A percentile compares a stretch with the other conserved stretches of the same genome.
phyloP scores from a whole-genome alignment of 1,140 invertebrate genomes.

The Heterodera schachtii region DNA sequence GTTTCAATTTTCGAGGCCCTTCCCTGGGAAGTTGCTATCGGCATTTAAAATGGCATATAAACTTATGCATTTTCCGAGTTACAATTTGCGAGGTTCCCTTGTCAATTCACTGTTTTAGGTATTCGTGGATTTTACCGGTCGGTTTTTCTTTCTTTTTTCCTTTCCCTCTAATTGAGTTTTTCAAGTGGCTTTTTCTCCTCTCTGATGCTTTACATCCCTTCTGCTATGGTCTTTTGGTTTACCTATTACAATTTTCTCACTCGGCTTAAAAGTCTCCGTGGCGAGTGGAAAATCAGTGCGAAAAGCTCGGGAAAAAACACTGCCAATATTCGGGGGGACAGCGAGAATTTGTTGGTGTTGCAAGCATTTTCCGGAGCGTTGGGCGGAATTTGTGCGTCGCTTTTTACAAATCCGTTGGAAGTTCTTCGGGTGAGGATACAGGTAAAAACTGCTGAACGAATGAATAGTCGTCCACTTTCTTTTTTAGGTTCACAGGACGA shows the following conservation, averaged over 20 bases:
- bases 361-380: slow-evolving; percentile 60
- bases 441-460: slow-evolving; percentile 38
- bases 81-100: too few species aligned
- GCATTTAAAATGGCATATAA: too few species aligned
- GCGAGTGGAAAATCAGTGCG: slow-evolving; percentile 14
- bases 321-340: neutral
- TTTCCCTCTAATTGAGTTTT: slow-evolving; percentile 21
- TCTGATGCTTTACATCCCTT: slow-evolving; percentile 62
- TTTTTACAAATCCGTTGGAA: slow-evolving; percentile 63
- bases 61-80: too few species aligned
- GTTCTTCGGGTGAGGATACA: slow-evolving; percentile 61
- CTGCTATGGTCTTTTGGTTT: slow-evolving; percentile 65
- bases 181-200: slow-evolving; percentile 62
- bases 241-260: slow-evolving; percentile 53
- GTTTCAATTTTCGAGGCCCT: too few species aligned
- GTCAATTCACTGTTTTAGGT: too few species aligned
- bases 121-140: slow-evolving; percentile 47
- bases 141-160: neutral
- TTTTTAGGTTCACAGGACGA: slow-evolving; percentile 62
- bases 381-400: slow-evolving; percentile 56
- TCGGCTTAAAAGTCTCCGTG: slow-evolving; percentile 41
- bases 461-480: neutral
- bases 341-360: slow-evolving; percentile 55
- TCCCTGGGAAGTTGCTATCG: too few species aligned
- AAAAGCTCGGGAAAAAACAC: neutral